Conservation (phyloP, 2,113 vertebrate genomes). For the Ceratotherium simum region DNA sequence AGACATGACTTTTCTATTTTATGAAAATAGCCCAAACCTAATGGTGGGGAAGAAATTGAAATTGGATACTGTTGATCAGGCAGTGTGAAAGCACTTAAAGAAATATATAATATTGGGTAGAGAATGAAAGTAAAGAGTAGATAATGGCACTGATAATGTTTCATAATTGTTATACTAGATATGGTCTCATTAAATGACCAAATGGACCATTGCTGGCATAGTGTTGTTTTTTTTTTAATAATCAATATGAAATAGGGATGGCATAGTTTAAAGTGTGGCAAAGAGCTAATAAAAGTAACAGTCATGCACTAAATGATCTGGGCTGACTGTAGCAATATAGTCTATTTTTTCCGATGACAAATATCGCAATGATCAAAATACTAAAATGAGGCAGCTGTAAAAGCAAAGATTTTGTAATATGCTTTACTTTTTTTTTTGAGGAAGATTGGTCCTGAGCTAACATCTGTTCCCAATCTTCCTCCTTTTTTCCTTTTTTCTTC, state of each 20-base stretch:
- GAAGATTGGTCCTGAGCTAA: no score
- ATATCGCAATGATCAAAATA: not conserved
- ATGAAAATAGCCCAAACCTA: not conserved
- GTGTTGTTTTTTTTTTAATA: not conserved
- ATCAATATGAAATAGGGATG: not conserved
- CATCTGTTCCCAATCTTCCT: no score
- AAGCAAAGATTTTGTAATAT: not conserved
- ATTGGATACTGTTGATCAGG: not conserved
- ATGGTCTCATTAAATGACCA: conserved; percentile 29
- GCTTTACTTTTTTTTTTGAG: not conserved
- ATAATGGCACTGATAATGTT: not conserved
- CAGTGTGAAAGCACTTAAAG: not conserved
- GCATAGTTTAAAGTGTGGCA: not conserved
- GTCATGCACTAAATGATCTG: not conserved
- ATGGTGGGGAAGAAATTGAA: not conserved
- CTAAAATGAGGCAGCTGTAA: not conserved
- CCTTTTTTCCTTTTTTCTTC: no score
- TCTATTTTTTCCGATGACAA: not conserved
- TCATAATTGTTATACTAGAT: not conserved
- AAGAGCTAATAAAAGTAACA: not conserved
- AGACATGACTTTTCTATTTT: not conserved
- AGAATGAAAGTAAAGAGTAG: not conserved
- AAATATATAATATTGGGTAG: not conserved
- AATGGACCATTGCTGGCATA: not conserved
- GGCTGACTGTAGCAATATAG: not conserved